Evolutionary conservation across 2,113 vertebrate species (phyloP).

Genomic region (Progne subis): DNA sequence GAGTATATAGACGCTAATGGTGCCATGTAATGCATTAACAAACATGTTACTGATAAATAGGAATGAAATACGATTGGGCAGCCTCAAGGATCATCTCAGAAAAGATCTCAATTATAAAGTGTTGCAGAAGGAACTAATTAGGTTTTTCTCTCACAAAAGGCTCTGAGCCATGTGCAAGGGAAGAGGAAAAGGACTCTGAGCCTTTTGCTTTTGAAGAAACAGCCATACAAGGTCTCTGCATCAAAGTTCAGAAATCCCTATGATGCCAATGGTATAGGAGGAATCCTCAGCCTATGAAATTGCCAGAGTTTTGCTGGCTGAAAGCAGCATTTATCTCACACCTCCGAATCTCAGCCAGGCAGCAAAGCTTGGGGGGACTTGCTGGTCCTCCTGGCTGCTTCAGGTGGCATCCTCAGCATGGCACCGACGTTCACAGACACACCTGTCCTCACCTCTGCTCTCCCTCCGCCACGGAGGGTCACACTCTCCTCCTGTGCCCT

Average conservation of each 20-base stretch:
- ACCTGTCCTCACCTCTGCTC: not conserved
- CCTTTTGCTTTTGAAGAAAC: not conserved
- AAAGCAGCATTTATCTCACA: not conserved
- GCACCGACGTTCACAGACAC: fast-evolving
- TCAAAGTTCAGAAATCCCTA: not conserved
- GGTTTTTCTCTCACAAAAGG: not conserved
- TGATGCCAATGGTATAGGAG: not conserved
- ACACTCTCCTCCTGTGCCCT: fast-evolving
- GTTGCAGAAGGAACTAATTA: not conserved
- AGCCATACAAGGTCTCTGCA: not conserved
- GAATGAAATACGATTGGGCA: not conserved
- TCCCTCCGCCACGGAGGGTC: not conserved
- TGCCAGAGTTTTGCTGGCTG: not conserved
- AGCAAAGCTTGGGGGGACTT: not conserved
- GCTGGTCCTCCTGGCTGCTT: not conserved
- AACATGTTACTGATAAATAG: conserved; percentile 28
- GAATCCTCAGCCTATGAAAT: not conserved
- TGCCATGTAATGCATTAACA: conserved; percentile 38
- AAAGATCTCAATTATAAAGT: not conserved
- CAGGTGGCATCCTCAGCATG: not conserved
- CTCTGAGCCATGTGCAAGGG: not conserved
- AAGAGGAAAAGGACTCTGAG: not conserved
- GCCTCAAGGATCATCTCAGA: not conserved
- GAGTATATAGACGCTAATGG: conserved; percentile 23
- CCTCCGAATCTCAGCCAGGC: not conserved